Base-by-base conservation (phyloP, 2,888 invertebrate genomes). In the Prenolepis imparis region DNA sequence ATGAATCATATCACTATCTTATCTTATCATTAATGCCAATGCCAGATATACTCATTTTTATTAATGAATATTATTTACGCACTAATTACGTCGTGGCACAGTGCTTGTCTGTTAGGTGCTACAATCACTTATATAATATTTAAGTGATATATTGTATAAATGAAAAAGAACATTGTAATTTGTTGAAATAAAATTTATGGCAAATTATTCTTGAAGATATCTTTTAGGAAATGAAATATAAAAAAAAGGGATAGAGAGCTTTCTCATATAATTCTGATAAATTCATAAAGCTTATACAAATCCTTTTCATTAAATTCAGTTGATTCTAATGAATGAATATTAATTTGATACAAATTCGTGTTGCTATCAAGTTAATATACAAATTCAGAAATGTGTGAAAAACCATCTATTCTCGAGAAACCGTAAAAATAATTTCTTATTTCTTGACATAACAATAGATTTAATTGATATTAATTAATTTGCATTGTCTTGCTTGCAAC, bases 171-270 rank as follows among this genome's bases (percentile, higher is more conserved):
- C n/a, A 75, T 66, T 78, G 55, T 68, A 67, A 57, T 28, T 55
- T 77, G 67, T 67, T 77, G 77, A 41, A 68, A 78, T 78, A 78
- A 78, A 68, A 57, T 64, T 15, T 75, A 11, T 77, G 52, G 21
- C 55, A 15, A 68, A 6, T n/a, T 68, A 55, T 55, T 77, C 6
- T 77, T n/a, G 24, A 66, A 66, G n/a, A 32, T 11, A 36, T 21
- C 1, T n/a, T 52, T 66, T 55, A 36, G 2, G 24, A 44, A 36
- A 44, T 8, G 24, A 12, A 39, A 24, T 4, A 55, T 24, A 57
- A n/a, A 5, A 12, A n/a, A n/a, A 52, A 68, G 36, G 4, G 36
- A 52, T 9, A 67, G n/a, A n/a, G n/a, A n/a, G 5, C 18, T n/a
- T 48, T 48, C 18, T 48, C n/a, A n/a, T n/a, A n/a, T 48, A 48